Base-by-base conservation (phyloP, 2,888 invertebrate species). In the Caenorhabditis sp. region DNA sequence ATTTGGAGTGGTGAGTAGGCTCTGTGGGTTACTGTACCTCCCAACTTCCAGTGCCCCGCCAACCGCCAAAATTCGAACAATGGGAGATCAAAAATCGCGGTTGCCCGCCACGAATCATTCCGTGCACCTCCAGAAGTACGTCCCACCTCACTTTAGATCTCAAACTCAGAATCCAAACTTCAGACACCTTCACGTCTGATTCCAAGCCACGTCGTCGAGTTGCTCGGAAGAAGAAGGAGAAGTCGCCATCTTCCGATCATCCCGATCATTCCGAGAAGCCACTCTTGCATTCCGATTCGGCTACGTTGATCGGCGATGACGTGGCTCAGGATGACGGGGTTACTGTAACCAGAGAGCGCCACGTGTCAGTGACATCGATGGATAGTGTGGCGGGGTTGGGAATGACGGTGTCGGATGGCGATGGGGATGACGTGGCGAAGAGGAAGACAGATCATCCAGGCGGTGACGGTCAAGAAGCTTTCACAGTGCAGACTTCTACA, bases 1-100 rank as follows among this genome's bases (percentile, higher is more conserved):
- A 76, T 80, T 35, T 53, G 50, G n/a, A 64, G 70, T 60, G 74
- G 80, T 80, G 8, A 70, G 72, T 47, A 5, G 26, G 28, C 28
- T 26, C 1, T 2, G 11, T 8, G 22, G 50, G 50, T 2, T 40
- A 40, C 40, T 15, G 40, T 40, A 40, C 32, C 9, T 32, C 9
- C 32, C 9, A n/a, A n/a, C 18, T 70, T 76, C 22, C 58, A 69
- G 68, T 67, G 47, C 62, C 68, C 13, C 24, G 62, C 15, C 18
- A 32, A n/a, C 68, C 68, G 22, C 77, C 77, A 15, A 51, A 28
- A 47, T 77, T 77, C 61, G 44, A 61, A 5, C 51, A 53, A 28
- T 76, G 67, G 76, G 55, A 35, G 9, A 76, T 67, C 68, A 35
- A 58, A n/a, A n/a, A n/a, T 5, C 53, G 60, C 28, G 72, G 72